Evolutionary conservation across 2,888 invertebrate genomes (phyloP).

Genomic region (Pandemis cinnamomeana): DNA sequence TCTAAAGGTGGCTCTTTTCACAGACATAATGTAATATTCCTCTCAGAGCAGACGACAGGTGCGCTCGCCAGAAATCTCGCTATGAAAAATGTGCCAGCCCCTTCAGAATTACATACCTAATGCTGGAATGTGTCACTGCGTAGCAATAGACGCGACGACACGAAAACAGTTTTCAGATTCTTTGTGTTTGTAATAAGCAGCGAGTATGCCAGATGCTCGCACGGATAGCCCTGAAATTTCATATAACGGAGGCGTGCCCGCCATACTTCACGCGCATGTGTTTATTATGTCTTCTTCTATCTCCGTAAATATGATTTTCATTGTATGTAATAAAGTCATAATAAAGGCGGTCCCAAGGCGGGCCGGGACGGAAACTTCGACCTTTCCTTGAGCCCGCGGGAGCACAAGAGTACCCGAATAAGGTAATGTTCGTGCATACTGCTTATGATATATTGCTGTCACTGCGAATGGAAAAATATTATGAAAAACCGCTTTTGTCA

Average conservation of each 20-base stretch:
- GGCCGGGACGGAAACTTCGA: conserved; percentile 72
- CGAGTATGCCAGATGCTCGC: conserved; percentile 66
- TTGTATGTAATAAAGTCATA: conserved; percentile 77
- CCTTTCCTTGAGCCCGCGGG: conserved; percentile 65
- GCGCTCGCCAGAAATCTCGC: conserved; percentile 69
- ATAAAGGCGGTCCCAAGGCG: conserved; percentile 62
- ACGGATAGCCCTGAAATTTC: conserved; percentile 53
- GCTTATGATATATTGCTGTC: conserved; percentile 38
- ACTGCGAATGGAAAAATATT: conserved; percentile 31
- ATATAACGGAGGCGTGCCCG: conserved; percentile 53
- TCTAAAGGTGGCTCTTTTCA: conserved; percentile 55
- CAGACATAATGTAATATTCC: conserved; percentile 77
- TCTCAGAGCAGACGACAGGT: conserved; percentile 73
- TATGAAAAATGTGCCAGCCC: conserved; percentile 76
- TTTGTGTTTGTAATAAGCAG: conserved; percentile 76
- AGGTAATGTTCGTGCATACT: conserved; percentile 47
- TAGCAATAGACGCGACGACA: conserved; percentile 52
- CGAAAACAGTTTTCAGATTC: conserved; percentile 67
- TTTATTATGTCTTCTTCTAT: conserved; percentile 73
- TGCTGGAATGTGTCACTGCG: conserved; percentile 74
- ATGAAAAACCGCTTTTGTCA: conserved; percentile 34
- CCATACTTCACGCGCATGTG: conserved; percentile 69
- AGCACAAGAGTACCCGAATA: conserved; percentile 53
- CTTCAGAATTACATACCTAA: conserved; percentile 69
- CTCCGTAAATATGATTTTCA: conserved; percentile 76